Evolutionary conservation across 1,140 invertebrate genomes (phyloP).

Genomic region (Notospermus geniculatus): DNA sequence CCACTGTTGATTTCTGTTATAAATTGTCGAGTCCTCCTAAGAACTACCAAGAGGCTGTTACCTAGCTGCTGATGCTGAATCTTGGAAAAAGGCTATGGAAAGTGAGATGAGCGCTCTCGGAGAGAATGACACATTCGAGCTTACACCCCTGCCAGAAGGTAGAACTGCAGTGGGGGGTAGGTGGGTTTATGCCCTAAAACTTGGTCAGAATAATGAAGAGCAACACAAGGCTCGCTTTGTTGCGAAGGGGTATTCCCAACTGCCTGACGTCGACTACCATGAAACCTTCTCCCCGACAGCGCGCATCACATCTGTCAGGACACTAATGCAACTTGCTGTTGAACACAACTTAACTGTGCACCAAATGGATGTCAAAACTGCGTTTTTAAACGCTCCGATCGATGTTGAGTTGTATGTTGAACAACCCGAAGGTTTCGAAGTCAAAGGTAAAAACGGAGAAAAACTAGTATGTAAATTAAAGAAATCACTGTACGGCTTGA

Average conservation of each 20-base stretch:
- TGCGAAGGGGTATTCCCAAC: slow-evolving; percentile 46
- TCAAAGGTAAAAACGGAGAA: slow-evolving; percentile 11
- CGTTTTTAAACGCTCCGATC: slow-evolving; percentile 27
- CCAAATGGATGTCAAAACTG: slow-evolving; percentile 33
- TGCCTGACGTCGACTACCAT: slow-evolving; percentile 26
- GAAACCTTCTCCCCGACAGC: slow-evolving; percentile 32
- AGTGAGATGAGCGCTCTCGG: slow-evolving; percentile 42
- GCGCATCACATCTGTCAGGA: slow-evolving; percentile 29
- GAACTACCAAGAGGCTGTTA: slow-evolving; percentile 40
- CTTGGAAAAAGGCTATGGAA: slow-evolving; percentile 51
- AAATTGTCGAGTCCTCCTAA: slow-evolving; percentile 22
- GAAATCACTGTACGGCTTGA: slow-evolving; percentile 32
- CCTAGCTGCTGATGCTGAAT: slow-evolving; percentile 26
- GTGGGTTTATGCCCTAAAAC: slow-evolving; percentile 46
- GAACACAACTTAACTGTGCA: slow-evolving; percentile 19
- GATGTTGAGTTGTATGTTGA: slow-evolving; percentile 29
- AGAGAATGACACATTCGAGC: slow-evolving; percentile 50
- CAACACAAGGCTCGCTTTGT: slow-evolving; percentile 53
- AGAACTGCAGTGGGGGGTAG: slow-evolving; percentile 41
- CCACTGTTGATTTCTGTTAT: not conserved
- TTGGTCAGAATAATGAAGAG: slow-evolving; percentile 1
- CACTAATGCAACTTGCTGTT: slow-evolving; percentile 25
- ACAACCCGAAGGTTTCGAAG: slow-evolving; percentile 21
- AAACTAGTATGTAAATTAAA: slow-evolving; percentile 24
- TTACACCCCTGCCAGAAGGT: slow-evolving; percentile 42